These are phyloP conservation scores for Tricholauxania praeusta DNA, from an alignment of 2,888 invertebrate species.

Conservation along the genomic window DNA sequence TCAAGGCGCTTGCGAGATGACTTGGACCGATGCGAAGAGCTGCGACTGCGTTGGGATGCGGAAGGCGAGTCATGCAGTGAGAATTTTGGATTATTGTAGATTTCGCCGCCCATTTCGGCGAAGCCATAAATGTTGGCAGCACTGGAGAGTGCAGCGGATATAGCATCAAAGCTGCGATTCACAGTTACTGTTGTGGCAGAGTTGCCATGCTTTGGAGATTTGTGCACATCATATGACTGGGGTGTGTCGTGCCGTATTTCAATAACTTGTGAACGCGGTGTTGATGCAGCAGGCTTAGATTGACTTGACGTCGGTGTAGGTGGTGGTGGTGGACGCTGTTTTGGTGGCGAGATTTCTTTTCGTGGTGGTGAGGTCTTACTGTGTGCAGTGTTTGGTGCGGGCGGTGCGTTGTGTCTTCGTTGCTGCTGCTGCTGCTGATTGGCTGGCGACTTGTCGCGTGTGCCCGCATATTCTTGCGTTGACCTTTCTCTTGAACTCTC, in stretches of 20 bases:
- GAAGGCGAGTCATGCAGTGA: constrained; percentile 63
- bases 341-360: constrained; percentile 59
- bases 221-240: neutral
- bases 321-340: constrained; percentile 64
- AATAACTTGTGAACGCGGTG: constrained; percentile 26
- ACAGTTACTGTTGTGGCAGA: constrained; percentile 42
- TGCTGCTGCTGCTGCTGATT: neutral
- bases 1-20: constrained; percentile 59
- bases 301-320: constrained; percentile 42
- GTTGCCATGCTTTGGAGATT: neutral
- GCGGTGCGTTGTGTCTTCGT: neutral
- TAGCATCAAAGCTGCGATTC: constrained; percentile 51
- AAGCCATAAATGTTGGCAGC: constrained; percentile 60
- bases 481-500: neutral
- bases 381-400: constrained; percentile 8
- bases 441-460: neutral
- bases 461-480: neutral
- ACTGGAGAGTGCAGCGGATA: constrained; percentile 53
- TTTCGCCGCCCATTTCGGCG: constrained; percentile 62
- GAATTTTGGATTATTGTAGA: constrained; percentile 68
- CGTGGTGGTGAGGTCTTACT: constrained; percentile 34
- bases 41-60: constrained; percentile 58
- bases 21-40: constrained; percentile 57
- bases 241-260: constrained; percentile 16
- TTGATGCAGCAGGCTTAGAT: constrained; percentile 13